phyloP scores from a whole-genome alignment of 2,113 vertebrate genomes.

The Gymnorhina tibicen region DNA sequence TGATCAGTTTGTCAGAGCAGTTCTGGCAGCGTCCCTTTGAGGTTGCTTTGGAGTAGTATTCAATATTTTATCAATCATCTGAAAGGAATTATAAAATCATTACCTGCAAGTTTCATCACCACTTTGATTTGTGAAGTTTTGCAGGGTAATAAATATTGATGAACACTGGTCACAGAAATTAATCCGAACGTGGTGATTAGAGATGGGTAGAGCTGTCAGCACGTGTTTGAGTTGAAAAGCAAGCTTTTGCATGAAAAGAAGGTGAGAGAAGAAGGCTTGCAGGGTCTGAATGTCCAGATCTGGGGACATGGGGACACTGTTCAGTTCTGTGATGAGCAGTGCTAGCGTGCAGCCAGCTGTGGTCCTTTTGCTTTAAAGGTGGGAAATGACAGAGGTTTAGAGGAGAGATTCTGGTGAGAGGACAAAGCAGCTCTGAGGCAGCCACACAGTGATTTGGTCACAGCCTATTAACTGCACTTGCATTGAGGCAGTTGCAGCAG shows the following conservation, averaged over 20 bases:
- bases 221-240: not conserved
- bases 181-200: not conserved
- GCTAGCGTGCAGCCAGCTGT: accelerated
- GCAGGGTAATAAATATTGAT: conserved; percentile 23
- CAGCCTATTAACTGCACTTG: not conserved
- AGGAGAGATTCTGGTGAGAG: not conserved
- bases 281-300: not conserved
- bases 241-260: not conserved
- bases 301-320: not conserved
- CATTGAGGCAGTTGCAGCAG: not conserved
- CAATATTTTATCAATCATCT: conserved; percentile 35
- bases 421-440: not conserved
- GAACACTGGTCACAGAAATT: not conserved
- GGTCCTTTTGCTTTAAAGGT: not conserved
- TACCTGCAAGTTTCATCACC: conserved; percentile 7
- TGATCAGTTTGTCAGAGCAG: not conserved
- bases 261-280: not conserved
- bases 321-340: not conserved
- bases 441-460: not conserved
- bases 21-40: not conserved
- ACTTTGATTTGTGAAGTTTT: not conserved
- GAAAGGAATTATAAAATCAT: conserved; percentile 40
- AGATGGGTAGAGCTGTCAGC: not conserved
- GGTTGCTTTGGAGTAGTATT: not conserved
- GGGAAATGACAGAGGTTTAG: not conserved